phyloP scores from a whole-genome alignment of 2,888 invertebrate genomes.

The Noctua janthe region DNA sequence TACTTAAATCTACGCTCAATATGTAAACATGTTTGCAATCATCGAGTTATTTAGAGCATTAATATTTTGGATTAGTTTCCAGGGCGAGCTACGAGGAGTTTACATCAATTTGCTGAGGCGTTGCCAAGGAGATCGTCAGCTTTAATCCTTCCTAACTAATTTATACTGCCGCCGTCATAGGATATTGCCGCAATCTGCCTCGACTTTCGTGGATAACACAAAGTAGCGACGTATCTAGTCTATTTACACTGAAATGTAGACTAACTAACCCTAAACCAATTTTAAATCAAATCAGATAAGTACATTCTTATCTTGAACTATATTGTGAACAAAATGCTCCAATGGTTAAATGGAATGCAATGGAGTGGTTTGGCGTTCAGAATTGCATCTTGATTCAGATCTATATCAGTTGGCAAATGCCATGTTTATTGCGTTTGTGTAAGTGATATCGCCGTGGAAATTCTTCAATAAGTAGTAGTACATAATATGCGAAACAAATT shows the following conservation, averaged over 20 bases:
- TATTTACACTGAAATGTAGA: slow-evolving; percentile 67
- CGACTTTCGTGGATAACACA: slow-evolving; percentile 66
- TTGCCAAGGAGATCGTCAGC: slow-evolving; percentile 75
- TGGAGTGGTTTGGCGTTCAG: slow-evolving; percentile 44
- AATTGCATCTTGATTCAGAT: slow-evolving; percentile 50
- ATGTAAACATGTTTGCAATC: slow-evolving; percentile 73
- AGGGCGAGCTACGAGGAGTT: slow-evolving; percentile 68
- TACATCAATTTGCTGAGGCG: slow-evolving; percentile 75
- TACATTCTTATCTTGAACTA: slow-evolving; percentile 14
- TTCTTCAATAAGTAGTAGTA: slow-evolving; percentile 64
- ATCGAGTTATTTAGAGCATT: slow-evolving; percentile 74
- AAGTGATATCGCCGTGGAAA: slow-evolving; percentile 68
- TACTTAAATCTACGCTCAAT: slow-evolving; percentile 50
- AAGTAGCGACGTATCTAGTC: slow-evolving; percentile 54
- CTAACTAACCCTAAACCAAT: slow-evolving; percentile 60
- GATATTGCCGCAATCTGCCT: slow-evolving; percentile 68
- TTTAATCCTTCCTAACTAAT: slow-evolving; percentile 84
- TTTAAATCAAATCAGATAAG: slow-evolving; percentile 69
- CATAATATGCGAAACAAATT: slow-evolving; percentile 59
- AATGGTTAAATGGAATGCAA: slow-evolving; percentile 53
- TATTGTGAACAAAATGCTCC: slow-evolving; percentile 63
- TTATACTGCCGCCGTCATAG: slow-evolving; percentile 75
- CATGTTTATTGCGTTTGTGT: slow-evolving; percentile 65
- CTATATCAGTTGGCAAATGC: slow-evolving; percentile 55
- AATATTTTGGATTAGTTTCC: slow-evolving; percentile 72